These are phyloP conservation scores for Neodon shergylaensis DNA, from an alignment of 2,113 vertebrate species.

Conservation along the genomic window DNA sequence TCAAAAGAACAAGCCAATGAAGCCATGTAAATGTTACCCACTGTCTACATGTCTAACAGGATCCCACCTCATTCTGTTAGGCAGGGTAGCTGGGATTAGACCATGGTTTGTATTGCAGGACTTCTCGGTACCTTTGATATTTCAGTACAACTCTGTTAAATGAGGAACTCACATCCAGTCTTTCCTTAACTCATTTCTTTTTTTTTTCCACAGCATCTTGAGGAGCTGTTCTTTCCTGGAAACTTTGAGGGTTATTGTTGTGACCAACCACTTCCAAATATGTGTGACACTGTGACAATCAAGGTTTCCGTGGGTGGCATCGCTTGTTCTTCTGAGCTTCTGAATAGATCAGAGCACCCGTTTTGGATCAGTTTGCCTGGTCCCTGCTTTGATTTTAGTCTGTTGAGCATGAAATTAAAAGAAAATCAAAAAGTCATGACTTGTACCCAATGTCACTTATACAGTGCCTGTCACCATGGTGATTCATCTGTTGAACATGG, in stretches of 20 bases:
- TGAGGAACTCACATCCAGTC: neutral
- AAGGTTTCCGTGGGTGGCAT: neutral
- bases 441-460: slow-evolving; percentile 40
- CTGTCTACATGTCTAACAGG: neutral
- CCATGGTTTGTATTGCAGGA: neutral
- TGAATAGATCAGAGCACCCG: neutral
- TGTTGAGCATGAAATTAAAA: slow-evolving; percentile 8
- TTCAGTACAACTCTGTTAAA: neutral
- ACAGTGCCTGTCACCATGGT: neutral
- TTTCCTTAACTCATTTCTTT: neutral
- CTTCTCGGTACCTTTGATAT: slow-evolving; percentile 17
- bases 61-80: neutral
- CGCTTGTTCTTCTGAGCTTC: neutral
- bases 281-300: neutral
- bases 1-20: neutral
- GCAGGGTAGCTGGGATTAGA: neutral
- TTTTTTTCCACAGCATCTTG: neutral
- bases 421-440: neutral
- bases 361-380: slow-evolving; percentile 38
- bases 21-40: neutral
- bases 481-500: slow-evolving; percentile 33
- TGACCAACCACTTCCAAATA: neutral
- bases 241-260: neutral
- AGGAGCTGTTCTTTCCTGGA: neutral
- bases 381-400: slow-evolving; percentile 40